Evolutionary conservation across 92 coral and sea anemone genomes (phyloP), one percentile per base, ranked within the genome.

Genomic region (Bergia sp.): DNA sequence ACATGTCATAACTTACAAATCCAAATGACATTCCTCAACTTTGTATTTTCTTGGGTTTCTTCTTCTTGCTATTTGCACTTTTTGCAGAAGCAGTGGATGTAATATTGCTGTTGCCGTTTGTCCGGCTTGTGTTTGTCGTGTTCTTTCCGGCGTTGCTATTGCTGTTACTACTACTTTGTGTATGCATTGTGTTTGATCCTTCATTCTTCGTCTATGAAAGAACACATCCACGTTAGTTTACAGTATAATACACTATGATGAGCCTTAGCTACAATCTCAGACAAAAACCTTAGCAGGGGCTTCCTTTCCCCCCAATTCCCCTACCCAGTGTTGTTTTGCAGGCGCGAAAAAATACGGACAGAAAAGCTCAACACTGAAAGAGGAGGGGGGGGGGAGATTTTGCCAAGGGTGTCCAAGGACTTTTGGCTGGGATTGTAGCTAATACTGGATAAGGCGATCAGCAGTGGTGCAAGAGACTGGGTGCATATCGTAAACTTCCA

Each of bases 11-110:
- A 84, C 87, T 84, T 84, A 84, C 87, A 67, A 69, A 47, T 21
- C 21, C 76, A 64, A 44, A 37, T 67, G n/a, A 0, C 76, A 42
- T 44, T 45, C 87, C 66, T 84, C 87, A 84, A 38, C 47, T 84
- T 53, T 36, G 87, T n/a, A 8, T 5, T 47, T 84, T 84, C 64
- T 47, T 84, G 64, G 87, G 29, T 47, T 47, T 84, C 44, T 50
- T 84, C 77, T 71, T 84, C 64, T 72, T 84, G 74, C 43, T 45
- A 40, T 71, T 84, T 45, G 79, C 73, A 73, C 39, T 71, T 73
- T 84, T 71, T 69, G 66, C 5, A 58, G 72, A 71, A 45, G 49
- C 79, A 84, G 65, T 69, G 65, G 87, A 47, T 71, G 78, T 36
- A 84, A 71, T 16, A 47, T 29, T 72, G 64, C 77, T 67, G 39